A percentile compares a stretch with the other conserved stretches of the same genome.
Evolutionary conservation across 2,888 invertebrate species (phyloP).

Genomic region (Tetragonisca angustula): DNA sequence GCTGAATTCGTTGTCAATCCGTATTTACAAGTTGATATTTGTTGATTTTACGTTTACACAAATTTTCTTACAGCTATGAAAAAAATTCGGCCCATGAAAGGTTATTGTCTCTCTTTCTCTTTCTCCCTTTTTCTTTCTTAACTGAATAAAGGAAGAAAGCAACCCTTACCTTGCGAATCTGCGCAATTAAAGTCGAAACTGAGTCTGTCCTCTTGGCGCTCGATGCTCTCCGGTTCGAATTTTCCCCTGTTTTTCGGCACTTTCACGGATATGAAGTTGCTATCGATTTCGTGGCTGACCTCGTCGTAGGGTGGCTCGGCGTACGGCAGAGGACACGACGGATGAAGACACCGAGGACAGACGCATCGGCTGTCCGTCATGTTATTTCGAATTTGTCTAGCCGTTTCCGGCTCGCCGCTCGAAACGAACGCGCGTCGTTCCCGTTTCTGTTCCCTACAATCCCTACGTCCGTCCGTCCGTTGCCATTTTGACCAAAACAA

Average conservation of each 20-base stretch:
- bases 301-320: slow-evolving; percentile 62
- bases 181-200: slow-evolving; percentile 54
- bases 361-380: slow-evolving; percentile 39
- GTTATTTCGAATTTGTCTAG: not conserved
- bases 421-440: not conserved
- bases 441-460: not conserved
- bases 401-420: not conserved
- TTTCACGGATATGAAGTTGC: slow-evolving; percentile 71
- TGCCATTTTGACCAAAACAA: slow-evolving; percentile 17
- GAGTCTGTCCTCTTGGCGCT: not conserved
- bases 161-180: slow-evolving; percentile 52
- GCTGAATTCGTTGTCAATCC: too few relatives aligned
- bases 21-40: too few relatives aligned
- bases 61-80: too few relatives aligned
- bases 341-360: slow-evolving; percentile 47
- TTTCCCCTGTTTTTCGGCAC: slow-evolving; percentile 64
- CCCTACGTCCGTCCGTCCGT: not conserved
- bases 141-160: not conserved
- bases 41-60: too few relatives aligned
- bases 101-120: too few relatives aligned
- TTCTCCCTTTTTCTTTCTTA: too few relatives aligned
- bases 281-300: slow-evolving; percentile 68
- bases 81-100: too few relatives aligned
- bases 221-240: slow-evolving; percentile 13
- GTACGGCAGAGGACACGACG: slow-evolving; percentile 33